A percentile compares a stretch with the other conserved stretches of the same genome.
phyloP scores from a whole-genome alignment of 2,888 invertebrate species.

The Aspidiotus rigidus region DNA sequence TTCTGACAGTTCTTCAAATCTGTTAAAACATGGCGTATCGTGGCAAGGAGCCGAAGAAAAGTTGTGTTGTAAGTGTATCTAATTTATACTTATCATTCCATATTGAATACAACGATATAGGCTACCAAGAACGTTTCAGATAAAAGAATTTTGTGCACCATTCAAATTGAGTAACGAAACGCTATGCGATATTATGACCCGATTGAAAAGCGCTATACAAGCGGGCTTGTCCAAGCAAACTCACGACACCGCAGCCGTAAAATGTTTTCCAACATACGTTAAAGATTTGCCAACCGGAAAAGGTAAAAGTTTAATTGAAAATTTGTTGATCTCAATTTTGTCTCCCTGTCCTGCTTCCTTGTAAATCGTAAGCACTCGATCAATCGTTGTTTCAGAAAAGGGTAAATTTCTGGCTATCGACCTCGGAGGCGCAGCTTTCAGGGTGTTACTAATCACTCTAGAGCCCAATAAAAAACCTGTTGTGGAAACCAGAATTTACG shows the following conservation, averaged over 20 bases:
- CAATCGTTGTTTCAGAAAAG: constrained; percentile 44
- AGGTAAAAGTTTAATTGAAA: constrained; percentile 48
- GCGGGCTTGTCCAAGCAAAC: constrained; percentile 71
- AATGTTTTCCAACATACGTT: constrained; percentile 93
- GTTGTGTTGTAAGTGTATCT: constrained; percentile 19
- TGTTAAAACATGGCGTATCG: constrained; percentile 16
- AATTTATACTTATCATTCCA: too few relatives aligned
- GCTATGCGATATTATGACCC: constrained; percentile 63
- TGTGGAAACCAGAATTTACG: constrained; percentile 75
- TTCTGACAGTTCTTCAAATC: neutral
- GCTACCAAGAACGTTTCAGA: neutral
- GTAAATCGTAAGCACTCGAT: neutral
- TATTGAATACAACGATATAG: too few relatives aligned
- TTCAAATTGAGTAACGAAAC: constrained; percentile 40
- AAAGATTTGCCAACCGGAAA: constrained; percentile 89
- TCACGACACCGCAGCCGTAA: constrained; percentile 68
- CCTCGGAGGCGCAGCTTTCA: constrained; percentile 72
- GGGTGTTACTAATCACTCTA: constrained; percentile 59
- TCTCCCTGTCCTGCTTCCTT: neutral
- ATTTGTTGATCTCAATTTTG: too few relatives aligned
- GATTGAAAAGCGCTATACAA: constrained; percentile 64
- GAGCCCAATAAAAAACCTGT: constrained; percentile 47
- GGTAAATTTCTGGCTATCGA: constrained; percentile 68
- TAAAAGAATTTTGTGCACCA: neutral
- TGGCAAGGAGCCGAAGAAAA: constrained; percentile 19